Evolutionary conservation across 2,113 vertebrate species (phyloP).

Genomic region (Pleuronectes platessa): DNA sequence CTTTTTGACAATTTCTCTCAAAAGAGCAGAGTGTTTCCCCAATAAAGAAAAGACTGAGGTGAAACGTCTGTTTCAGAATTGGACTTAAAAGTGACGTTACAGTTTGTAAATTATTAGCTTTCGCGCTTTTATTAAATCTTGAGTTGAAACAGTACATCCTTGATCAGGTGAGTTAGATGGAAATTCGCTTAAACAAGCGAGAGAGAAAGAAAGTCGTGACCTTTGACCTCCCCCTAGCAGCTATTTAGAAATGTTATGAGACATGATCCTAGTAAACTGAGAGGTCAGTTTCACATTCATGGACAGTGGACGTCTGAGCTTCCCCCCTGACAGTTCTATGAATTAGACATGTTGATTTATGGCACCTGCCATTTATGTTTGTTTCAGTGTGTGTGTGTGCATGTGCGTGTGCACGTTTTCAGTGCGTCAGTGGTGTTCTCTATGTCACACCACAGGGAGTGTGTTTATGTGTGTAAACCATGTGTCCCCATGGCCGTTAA

Average conservation of each 20-base stretch:
- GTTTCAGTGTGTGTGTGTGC: constrained; percentile 18
- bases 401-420: constrained; percentile 4
- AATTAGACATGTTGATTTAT: constrained; percentile 50
- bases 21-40: no score
- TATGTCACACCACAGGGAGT: constrained; percentile 21
- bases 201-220: background rate
- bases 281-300: constrained; percentile 48
- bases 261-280: constrained; percentile 54
- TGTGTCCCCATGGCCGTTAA: background rate
- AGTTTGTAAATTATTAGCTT: no score
- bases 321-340: constrained; percentile 32
- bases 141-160: background rate
- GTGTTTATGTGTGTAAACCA: constrained; percentile 20
- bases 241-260: constrained; percentile 58
- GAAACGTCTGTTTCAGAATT: background rate
- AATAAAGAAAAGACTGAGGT: no score
- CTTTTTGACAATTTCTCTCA: background rate
- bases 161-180: background rate
- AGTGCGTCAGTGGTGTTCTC: no score
- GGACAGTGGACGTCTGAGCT: constrained; percentile 7
- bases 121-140: background rate
- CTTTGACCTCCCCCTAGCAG: constrained; percentile 33
- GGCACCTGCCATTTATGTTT: constrained; percentile 38
- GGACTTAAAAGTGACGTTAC: background rate
- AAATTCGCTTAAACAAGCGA: background rate